These are phyloP conservation scores for Puffinus mauretanicus DNA, from an alignment of 2,113 vertebrate species.

Conservation along the genomic window DNA sequence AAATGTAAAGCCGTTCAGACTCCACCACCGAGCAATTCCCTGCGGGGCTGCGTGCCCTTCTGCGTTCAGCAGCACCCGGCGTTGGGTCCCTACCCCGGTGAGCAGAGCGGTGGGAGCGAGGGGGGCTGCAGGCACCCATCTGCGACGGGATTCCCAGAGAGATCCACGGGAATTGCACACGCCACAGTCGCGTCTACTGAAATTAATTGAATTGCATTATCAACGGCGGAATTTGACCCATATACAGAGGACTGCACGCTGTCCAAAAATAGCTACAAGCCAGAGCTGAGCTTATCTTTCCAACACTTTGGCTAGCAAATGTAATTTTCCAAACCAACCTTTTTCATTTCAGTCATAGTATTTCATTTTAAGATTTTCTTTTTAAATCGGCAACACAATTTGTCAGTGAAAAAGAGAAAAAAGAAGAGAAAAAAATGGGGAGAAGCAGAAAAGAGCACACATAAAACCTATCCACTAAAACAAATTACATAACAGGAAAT, in stretches of 20 bases:
- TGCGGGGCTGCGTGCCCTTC: rapidly evolving
- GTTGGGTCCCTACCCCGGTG: rapidly evolving
- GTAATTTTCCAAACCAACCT: not conserved
- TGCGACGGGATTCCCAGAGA: not conserved
- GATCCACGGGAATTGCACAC: not conserved
- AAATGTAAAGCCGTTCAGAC: rapidly evolving
- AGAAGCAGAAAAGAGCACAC: not conserved
- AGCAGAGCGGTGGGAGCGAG: not conserved
- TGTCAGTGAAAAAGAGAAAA: not conserved
- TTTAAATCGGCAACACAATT: not conserved
- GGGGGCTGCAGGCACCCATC: not conserved
- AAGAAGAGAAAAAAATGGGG: not conserved
- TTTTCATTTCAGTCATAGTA: not conserved
- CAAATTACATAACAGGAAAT: not conserved
- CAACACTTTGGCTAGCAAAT: not conserved
- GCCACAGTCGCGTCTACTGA: rapidly evolving
- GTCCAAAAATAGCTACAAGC: conserved; percentile 1
- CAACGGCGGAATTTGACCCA: not conserved
- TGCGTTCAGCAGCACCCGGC: not conserved
- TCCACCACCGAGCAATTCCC: rapidly evolving
- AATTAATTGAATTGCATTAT: not conserved
- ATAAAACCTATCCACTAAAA: not conserved
- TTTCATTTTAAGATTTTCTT: not conserved
- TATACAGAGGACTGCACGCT: not conserved
- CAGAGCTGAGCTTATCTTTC: not conserved